These are phyloP conservation scores for Colinus virginianus DNA, from an alignment of 2,113 vertebrate genomes.

Conservation along the genomic window DNA sequence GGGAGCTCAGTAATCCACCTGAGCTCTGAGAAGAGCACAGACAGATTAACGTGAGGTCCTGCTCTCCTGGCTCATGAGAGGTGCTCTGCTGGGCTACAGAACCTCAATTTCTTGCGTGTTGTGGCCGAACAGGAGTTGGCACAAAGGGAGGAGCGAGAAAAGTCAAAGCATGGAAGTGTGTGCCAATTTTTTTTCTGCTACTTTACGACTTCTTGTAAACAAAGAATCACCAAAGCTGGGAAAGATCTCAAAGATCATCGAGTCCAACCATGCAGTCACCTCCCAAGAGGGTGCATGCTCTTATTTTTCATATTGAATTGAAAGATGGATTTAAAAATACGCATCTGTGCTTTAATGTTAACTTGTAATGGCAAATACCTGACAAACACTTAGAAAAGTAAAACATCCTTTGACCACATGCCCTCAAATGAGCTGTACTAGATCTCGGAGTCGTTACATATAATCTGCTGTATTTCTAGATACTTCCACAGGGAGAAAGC, in stretches of 20 bases:
- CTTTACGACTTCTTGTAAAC: background rate
- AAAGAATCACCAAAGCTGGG: no score
- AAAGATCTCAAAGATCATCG: no score
- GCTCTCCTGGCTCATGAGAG: background rate
- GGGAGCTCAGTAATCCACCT: background rate
- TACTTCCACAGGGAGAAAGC: background rate
- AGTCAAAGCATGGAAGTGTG: background rate
- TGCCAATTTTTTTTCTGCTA: background rate
- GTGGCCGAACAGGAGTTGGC: background rate
- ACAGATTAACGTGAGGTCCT: background rate
- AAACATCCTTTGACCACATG: background rate
- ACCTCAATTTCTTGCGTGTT: background rate
- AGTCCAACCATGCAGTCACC: no score
- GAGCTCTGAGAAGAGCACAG: background rate
- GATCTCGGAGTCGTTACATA: background rate
- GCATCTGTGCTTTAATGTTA: slow-evolving; percentile 56
- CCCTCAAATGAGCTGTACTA: background rate
- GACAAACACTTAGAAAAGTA: background rate
- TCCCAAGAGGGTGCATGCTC: background rate
- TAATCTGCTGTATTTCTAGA: background rate
- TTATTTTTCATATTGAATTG: background rate
- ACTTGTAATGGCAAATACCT: background rate
- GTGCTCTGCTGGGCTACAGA: background rate
- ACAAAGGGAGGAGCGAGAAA: background rate
- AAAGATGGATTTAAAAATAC: slow-evolving; percentile 20